phyloP scores from a whole-genome alignment of 1,140 invertebrate species.

The Stegodyphus mimosarum region DNA sequence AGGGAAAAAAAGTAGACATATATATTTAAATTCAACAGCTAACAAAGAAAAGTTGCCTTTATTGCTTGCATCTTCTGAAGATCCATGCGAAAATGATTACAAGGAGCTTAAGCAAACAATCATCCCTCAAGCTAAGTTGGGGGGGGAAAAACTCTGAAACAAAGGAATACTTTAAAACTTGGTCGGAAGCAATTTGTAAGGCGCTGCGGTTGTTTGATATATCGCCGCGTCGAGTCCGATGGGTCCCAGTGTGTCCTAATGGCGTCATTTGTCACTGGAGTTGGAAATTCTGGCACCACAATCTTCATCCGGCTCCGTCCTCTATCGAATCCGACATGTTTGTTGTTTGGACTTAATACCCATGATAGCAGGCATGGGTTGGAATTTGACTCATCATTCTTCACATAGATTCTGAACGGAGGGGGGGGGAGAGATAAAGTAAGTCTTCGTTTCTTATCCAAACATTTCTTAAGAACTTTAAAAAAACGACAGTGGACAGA shows the following conservation, averaged over 20 bases:
- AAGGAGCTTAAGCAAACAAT: conserved; percentile 10
- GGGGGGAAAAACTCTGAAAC: no score
- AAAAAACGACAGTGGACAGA: no score
- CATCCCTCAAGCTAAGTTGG: not conserved
- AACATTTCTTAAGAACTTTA: no score
- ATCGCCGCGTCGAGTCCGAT: conserved; percentile 18
- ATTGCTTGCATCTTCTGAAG: conserved; percentile 3
- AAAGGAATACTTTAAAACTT: conserved; percentile 31
- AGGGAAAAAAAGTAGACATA: not conserved
- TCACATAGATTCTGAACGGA: no score
- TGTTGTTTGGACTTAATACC: no score
- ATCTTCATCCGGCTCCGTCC: conserved; percentile 7
- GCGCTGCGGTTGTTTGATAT: conserved; percentile 29
- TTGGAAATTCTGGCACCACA: conserved; percentile 1
- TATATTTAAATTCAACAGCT: conserved; percentile 5
- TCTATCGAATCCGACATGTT: no score
- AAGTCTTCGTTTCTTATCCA: no score
- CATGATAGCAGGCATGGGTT: no score
- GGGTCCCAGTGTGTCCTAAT: conserved; percentile 13
- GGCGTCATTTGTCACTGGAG: conserved; percentile 20
- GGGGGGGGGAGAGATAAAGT: no score
- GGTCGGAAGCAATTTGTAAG: conserved; percentile 17
- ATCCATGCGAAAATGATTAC: conserved; percentile 20
- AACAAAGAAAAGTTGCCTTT: conserved; percentile 17
- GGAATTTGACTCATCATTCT: no score